Evolutionary conservation across 2,113 vertebrate species (phyloP).

Genomic region (Leucoraja erinaceus): DNA sequence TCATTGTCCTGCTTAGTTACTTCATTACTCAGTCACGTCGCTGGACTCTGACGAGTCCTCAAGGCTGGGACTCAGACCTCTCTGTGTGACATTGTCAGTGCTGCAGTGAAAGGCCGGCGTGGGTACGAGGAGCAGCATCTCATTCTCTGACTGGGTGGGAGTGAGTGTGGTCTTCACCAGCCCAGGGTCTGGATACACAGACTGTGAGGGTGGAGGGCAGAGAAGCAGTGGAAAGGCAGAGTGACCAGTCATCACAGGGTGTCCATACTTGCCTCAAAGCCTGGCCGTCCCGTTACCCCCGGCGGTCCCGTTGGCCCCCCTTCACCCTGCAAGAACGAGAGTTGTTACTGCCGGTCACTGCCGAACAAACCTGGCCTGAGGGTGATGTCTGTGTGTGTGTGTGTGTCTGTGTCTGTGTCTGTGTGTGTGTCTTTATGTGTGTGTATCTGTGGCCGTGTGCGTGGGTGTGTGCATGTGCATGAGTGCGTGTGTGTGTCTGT

Average conservation of each 20-base stretch:
- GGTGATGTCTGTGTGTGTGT: not conserved
- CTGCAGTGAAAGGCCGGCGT: too few species aligned
- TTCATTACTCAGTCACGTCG: too few species aligned
- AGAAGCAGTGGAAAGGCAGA: not conserved
- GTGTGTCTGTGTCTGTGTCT: too few species aligned
- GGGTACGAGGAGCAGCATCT: too few species aligned
- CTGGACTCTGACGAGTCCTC: too few species aligned
- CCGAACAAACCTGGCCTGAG: not conserved
- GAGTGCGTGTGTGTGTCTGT: too few species aligned
- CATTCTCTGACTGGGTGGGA: not conserved
- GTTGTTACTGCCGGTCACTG: not conserved
- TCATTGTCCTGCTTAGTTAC: too few species aligned
- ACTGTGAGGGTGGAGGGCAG: not conserved
- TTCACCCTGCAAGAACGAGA: slow-evolving; percentile 67
- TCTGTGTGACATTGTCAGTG: too few species aligned
- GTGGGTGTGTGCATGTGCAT: too few species aligned
- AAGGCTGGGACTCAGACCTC: too few species aligned
- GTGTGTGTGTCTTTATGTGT: too few species aligned
- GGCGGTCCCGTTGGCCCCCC: slow-evolving; percentile 72
- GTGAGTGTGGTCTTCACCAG: not conserved
- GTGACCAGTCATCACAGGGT: not conserved
- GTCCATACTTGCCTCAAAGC: slow-evolving; percentile 66
- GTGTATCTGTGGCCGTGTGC: too few species aligned
- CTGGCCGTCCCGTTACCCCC: slow-evolving; percentile 66
- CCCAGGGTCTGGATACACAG: not conserved